Evolutionary conservation across 2,113 vertebrate species (phyloP), one percentile per base, ranked within the genome.

Genomic region (Trogon surrucura): DNA sequence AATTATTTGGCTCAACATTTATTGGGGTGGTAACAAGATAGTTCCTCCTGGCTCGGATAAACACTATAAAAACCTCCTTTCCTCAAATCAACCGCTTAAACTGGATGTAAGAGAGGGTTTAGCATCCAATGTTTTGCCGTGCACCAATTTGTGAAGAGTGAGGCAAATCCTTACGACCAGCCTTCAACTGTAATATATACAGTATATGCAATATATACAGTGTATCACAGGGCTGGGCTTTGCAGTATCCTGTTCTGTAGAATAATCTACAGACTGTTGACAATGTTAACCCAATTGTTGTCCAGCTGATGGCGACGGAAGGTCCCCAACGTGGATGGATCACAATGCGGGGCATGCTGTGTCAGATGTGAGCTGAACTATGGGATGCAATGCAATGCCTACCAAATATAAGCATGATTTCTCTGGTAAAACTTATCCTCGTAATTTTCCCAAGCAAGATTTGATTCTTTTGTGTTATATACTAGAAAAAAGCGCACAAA

Each of bases 251-350:
- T 79, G 91, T 98, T 82, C 95, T 93, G 1, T 97, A 98, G 97
- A 96, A 97, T 88, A 66, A 97, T 79, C 96, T 98, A 60, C 98
- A 98, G 95, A 96, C 98, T 53, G 98, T 98, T 50, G 98, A 97
- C 95, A 97, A 90, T 11, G 97, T 98, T 89, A 97, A 98, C 66
- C 91, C 98, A 25, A 51, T 97, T 1, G 81, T 80, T 0, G 97
- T 98, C 26, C 96, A 95, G 67, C 69, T 98, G 87, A 96, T 98
- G 67, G 96, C 97, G 14, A 94, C 98, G 92, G 97, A 98, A 13
- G 97, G 97, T 51, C 97, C 97, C 10, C 91, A 96, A 3, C 88
- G 93, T 5, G 98, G 98, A 48, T 92, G 83, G 21, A 96, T 98
- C 44, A 97, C 91, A 60, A 94, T 95, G 66, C 48, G 56, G 98